These are phyloP conservation scores for Bucorvus abyssinicus DNA, from an alignment of 2,797 vertebrate species.

Conservation along the genomic window DNA sequence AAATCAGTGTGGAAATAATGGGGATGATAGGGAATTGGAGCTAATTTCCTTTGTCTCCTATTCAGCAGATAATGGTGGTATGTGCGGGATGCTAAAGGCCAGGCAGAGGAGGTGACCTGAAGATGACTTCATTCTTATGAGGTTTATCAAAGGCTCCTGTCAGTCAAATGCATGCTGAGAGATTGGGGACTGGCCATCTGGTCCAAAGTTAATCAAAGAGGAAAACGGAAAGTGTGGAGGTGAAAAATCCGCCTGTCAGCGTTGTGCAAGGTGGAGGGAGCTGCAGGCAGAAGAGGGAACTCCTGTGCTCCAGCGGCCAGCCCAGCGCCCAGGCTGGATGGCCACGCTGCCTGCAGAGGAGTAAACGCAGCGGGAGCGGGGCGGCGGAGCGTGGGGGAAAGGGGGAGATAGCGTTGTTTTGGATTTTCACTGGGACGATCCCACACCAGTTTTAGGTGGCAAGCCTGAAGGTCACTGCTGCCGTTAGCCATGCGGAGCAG, in stretches of 20 bases:
- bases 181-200: slow-evolving; percentile 93
- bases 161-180: slow-evolving; percentile 94
- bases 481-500: slow-evolving; percentile 58
- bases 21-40: slow-evolving; percentile 75
- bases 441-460: slow-evolving; percentile 54
- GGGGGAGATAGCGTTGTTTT: background rate
- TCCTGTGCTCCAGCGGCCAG: slow-evolving; percentile 16
- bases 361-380: background rate
- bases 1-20: slow-evolving; percentile 80
- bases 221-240: slow-evolving; percentile 79
- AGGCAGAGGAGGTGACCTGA: slow-evolving; percentile 78
- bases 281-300: slow-evolving; percentile 29
- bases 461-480: slow-evolving; percentile 74
- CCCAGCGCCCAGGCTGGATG: background rate
- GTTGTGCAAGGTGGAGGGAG: slow-evolving; percentile 67
- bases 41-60: slow-evolving; percentile 85
- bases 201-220: slow-evolving; percentile 87
- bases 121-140: slow-evolving; percentile 87
- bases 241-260: slow-evolving; percentile 71
- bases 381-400: background rate
- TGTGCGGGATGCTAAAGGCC: slow-evolving; percentile 78
- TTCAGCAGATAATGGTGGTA: slow-evolving; percentile 82
- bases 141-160: slow-evolving; percentile 91
- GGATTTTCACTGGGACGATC: slow-evolving; percentile 52
- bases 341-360: background rate